Conservation (phyloP, 2,888 invertebrate genomes). For the Lithophane ornitopus region DNA sequence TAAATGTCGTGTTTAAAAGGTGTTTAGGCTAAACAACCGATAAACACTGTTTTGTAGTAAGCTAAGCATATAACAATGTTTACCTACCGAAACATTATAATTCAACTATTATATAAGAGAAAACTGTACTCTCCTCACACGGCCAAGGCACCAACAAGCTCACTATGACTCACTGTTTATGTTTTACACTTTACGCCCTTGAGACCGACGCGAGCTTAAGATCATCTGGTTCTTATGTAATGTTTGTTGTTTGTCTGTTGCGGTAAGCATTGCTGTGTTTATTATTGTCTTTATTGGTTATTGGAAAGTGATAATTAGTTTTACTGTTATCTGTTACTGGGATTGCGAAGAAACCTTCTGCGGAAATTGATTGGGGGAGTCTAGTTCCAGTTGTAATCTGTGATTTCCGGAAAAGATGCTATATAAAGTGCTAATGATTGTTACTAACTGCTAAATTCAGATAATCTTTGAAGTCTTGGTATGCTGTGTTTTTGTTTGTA, state of each 20-base stretch:
- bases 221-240: constrained; percentile 59
- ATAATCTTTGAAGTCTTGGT: neutral
- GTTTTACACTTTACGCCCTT: constrained; percentile 53
- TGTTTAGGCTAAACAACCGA: too few relatives aligned
- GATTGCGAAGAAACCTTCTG: neutral
- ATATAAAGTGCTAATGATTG: neutral
- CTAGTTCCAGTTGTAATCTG: neutral
- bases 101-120: constrained; percentile 12
- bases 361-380: neutral
- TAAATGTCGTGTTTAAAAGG: too few relatives aligned
- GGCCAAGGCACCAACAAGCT: constrained; percentile 49
- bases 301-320: constrained; percentile 9
- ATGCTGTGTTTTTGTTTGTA: neutral
- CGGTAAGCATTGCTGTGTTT: constrained; percentile 33
- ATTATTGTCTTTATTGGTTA: constrained; percentile 17
- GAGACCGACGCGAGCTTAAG: constrained; percentile 42
- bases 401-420: neutral
- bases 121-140: constrained; percentile 26
- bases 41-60: too few relatives aligned
- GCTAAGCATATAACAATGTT: neutral
- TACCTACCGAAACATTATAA: neutral
- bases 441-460: neutral
- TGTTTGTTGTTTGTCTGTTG: constrained; percentile 54
- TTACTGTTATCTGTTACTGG: neutral
- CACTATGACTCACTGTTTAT: constrained; percentile 58